phyloP scores from a whole-genome alignment of 2,888 invertebrate genomes.

The Pseudoips prasinana region DNA sequence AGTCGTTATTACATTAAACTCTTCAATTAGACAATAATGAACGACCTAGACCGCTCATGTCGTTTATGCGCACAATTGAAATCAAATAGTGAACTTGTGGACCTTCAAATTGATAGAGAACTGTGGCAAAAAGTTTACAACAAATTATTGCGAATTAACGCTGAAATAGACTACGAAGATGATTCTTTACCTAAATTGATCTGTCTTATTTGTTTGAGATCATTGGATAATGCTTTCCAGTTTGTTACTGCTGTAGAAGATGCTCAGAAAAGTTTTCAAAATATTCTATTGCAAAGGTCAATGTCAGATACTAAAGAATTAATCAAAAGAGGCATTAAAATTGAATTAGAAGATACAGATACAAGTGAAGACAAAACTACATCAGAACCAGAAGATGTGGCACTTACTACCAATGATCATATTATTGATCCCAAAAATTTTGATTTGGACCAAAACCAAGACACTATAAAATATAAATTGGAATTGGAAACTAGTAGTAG shows the following conservation, averaged over 20 bases:
- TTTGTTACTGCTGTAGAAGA: constrained; percentile 50
- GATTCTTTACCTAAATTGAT: constrained; percentile 48
- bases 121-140: constrained; percentile 37
- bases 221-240: constrained; percentile 49
- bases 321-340: constrained; percentile 31
- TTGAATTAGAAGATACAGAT: constrained; percentile 30
- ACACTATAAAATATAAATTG: too few species aligned
- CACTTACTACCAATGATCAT: background rate
- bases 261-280: constrained; percentile 45
- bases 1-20: too few species aligned
- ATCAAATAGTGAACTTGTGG: background rate
- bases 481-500: too few species aligned
- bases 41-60: background rate
- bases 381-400: background rate
- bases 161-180: constrained; percentile 39
- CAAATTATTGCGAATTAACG: constrained; percentile 49
- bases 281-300: constrained; percentile 4
- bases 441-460: too few species aligned
- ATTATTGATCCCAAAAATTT: too few species aligned
- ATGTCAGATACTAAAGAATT: background rate
- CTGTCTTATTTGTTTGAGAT: constrained; percentile 49
- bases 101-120: constrained; percentile 38
- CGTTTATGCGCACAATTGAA: background rate
- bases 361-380: constrained; percentile 17
- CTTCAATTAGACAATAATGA: too few species aligned